phyloP scores from a whole-genome alignment of 2,797 vertebrate species.

The Megalops cyprinoides region DNA sequence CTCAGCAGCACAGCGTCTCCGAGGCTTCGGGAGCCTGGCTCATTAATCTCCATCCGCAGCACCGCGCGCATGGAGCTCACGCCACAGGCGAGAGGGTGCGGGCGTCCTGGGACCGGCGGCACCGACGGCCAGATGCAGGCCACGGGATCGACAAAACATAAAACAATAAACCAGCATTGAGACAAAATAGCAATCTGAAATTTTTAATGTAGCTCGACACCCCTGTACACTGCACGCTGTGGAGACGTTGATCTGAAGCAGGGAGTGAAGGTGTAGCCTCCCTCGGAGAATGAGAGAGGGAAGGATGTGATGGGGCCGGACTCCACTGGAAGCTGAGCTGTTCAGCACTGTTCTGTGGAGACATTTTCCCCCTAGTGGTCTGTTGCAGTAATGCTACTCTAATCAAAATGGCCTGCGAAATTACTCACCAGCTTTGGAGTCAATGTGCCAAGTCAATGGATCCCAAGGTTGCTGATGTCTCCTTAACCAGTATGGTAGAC shows the following conservation, averaged over 20 bases:
- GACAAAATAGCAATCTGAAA: too few species aligned
- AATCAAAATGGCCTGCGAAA: too few species aligned
- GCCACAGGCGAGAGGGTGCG: conserved; percentile 73
- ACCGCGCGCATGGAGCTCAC: conserved; percentile 70
- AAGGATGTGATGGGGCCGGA: background rate
- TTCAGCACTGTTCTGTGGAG: conserved; percentile 60
- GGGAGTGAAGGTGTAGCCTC: too few species aligned
- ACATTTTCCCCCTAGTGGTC: conserved; percentile 75
- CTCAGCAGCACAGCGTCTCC: background rate
- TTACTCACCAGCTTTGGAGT: too few species aligned
- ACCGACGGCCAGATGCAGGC: conserved; percentile 74
- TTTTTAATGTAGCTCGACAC: too few species aligned
- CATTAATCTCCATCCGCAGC: conserved; percentile 80
- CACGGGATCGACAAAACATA: too few species aligned
- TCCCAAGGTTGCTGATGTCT: too few species aligned
- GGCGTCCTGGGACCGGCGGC: conserved; percentile 77
- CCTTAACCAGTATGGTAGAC: too few species aligned
- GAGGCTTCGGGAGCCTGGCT: conserved; percentile 46
- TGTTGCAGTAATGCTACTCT: conserved; percentile 44
- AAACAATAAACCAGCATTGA: too few species aligned
- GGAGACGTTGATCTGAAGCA: too few species aligned
- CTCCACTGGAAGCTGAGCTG: conserved; percentile 44
- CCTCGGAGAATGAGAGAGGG: background rate
- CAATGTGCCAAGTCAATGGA: too few species aligned
- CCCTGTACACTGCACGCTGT: too few species aligned